Conservation (phyloP, 2,797 vertebrate genomes). For the Pseudopleuronectes americanus region DNA sequence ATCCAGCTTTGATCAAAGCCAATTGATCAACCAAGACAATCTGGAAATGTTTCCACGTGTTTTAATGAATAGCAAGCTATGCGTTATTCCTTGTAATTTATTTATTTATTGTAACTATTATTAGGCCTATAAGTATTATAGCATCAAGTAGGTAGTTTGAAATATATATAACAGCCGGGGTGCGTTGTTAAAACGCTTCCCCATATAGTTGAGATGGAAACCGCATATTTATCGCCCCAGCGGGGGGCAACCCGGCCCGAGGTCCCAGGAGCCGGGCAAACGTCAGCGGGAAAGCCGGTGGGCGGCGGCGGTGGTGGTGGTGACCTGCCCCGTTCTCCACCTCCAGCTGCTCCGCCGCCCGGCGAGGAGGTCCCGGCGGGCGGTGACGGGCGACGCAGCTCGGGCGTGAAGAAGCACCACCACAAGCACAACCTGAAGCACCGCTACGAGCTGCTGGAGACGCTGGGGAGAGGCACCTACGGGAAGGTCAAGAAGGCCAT, state of each 20-base stretch:
- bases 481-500: constrained; percentile 98
- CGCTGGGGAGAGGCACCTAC: constrained; percentile 96
- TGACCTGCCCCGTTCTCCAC: constrained; percentile 58
- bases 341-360: constrained; percentile 50
- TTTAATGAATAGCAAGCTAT: constrained; percentile 67
- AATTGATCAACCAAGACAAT: constrained; percentile 76
- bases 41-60: constrained; percentile 78
- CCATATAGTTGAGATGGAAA: constrained; percentile 78
- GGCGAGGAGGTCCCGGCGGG: constrained; percentile 58
- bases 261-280: constrained; percentile 52
- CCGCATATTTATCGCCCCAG: constrained; percentile 75
- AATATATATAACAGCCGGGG: constrained; percentile 63
- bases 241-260: constrained; percentile 68
- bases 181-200: constrained; percentile 55
- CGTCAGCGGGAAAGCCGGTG: constrained; percentile 53
- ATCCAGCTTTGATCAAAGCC: constrained; percentile 65
- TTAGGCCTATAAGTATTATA: constrained; percentile 82
- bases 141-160: constrained; percentile 73
- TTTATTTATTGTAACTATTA: constrained; percentile 86
- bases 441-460: constrained; percentile 97
- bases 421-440: constrained; percentile 99
- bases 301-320: constrained; percentile 16
- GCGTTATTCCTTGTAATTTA: constrained; percentile 81
- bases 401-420: constrained; percentile 95
- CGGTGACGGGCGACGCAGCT: constrained; percentile 82